Evolutionary conservation across 1,140 invertebrate genomes (phyloP).

Genomic region (Eueides isabella): DNA sequence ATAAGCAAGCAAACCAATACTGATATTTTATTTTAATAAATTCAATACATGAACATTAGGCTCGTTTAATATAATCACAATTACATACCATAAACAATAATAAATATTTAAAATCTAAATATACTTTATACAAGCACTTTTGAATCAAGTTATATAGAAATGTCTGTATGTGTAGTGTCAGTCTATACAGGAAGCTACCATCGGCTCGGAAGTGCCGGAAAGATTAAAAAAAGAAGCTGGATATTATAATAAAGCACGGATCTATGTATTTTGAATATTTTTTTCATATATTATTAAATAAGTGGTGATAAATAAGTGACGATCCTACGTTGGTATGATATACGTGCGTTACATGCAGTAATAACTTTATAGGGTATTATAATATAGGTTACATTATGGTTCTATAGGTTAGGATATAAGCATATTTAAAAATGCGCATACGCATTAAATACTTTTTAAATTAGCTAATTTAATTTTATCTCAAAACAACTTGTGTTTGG

Average conservation of each 20-base stretch:
- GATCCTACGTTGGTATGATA: background rate
- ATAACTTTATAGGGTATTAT: background rate
- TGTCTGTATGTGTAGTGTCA: too few relatives aligned
- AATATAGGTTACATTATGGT: background rate
- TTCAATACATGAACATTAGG: background rate
- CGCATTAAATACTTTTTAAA: background rate
- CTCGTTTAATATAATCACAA: background rate
- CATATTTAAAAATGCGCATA: background rate
- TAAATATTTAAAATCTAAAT: too few relatives aligned
- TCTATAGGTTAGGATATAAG: background rate
- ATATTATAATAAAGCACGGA: too few relatives aligned
- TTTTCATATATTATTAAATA: background rate
- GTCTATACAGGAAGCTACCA: too few relatives aligned
- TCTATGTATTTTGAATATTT: background rate
- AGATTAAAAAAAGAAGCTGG: too few relatives aligned
- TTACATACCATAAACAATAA: too few relatives aligned
- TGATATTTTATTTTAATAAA: slow-evolving; percentile 11
- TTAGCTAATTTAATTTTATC: background rate
- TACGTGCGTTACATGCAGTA: slow-evolving; percentile 9
- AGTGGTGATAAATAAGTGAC: background rate
- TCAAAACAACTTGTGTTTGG: background rate
- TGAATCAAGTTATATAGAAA: too few relatives aligned
- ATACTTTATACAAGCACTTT: too few relatives aligned
- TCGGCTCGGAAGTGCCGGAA: too few relatives aligned
- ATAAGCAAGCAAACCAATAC: slow-evolving; percentile 18